Conservation (phyloP, 2,888 invertebrate genomes). For the Caenorhabditis afra region DNA sequence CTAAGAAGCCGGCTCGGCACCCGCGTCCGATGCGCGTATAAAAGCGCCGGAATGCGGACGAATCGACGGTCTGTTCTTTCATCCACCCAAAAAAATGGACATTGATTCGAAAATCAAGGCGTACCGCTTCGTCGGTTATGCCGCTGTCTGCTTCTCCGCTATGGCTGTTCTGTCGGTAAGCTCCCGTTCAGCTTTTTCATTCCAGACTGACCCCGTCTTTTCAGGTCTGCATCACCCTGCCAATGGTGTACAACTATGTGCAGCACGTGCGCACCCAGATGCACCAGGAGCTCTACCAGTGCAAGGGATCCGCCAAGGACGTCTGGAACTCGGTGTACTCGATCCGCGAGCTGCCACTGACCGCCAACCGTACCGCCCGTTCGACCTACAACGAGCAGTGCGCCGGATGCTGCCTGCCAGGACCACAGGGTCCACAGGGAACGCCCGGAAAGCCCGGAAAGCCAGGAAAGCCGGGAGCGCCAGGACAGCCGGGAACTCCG, state of each 20-base stretch:
- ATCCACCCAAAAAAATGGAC: conserved; percentile 62
- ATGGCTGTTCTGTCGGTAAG: conserved; percentile 72
- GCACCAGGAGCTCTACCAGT: conserved; percentile 71
- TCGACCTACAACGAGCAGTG: conserved; percentile 71
- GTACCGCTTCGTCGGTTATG: conserved; percentile 75
- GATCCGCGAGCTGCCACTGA: conserved; percentile 68
- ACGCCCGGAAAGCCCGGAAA: conserved; percentile 73
- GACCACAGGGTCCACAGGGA: conserved; percentile 72
- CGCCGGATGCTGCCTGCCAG: conserved; percentile 74
- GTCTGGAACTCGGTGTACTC: conserved; percentile 72
- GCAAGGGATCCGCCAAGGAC: conserved; percentile 73
- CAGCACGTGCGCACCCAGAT: conserved; percentile 73
- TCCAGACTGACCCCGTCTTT: not conserved
- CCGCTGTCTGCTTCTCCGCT: conserved; percentile 74
- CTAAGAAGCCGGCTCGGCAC: conserved; percentile 53
- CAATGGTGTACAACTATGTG: conserved; percentile 76
- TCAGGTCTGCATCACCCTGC: conserved; percentile 71
- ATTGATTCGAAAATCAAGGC: conserved; percentile 75
- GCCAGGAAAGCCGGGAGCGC: conserved; percentile 74
- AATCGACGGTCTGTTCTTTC: conserved; percentile 35
- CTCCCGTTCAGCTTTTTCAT: not conserved
- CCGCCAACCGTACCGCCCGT: conserved; percentile 72
- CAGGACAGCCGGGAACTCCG: conserved; percentile 73
- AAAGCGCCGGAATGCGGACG: conserved; percentile 20
- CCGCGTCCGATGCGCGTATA: conserved; percentile 6